phyloP scores from a whole-genome alignment of 2,113 vertebrate species.

The Vidua macroura region DNA sequence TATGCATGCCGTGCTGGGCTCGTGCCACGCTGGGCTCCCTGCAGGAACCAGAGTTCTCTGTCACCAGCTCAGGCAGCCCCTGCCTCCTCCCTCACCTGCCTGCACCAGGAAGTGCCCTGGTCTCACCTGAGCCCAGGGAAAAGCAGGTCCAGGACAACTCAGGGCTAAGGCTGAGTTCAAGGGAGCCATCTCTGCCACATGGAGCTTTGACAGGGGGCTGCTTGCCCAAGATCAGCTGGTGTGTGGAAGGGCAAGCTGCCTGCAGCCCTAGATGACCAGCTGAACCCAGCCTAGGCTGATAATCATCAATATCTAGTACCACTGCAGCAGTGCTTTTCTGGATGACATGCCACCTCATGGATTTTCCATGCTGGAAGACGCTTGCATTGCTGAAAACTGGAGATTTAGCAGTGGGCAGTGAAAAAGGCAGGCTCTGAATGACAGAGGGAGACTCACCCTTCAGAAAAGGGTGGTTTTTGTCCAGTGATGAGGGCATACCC shows the following conservation, averaged over 20 bases:
- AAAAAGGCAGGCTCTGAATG: background rate
- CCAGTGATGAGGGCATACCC: background rate
- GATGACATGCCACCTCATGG: fast-evolving
- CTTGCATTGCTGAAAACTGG: background rate
- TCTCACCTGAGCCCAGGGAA: background rate
- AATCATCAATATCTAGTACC: background rate
- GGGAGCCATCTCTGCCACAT: background rate
- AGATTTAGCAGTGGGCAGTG: background rate
- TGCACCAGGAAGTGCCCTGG: background rate
- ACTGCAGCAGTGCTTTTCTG: fast-evolving
- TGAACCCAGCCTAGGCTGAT: background rate
- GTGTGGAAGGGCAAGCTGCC: background rate
- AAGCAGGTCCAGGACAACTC: background rate
- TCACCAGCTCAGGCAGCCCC: background rate
- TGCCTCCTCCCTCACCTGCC: fast-evolving
- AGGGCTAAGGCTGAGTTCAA: background rate
- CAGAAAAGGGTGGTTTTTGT: background rate
- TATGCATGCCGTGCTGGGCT: too few species aligned
- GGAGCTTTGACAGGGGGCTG: background rate
- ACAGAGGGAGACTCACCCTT: background rate
- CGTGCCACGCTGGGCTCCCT: background rate
- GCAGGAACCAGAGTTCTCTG: fast-evolving
- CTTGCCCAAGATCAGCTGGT: background rate
- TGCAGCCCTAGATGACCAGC: background rate
- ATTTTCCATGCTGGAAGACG: background rate